Evolutionary conservation across 1,140 invertebrate genomes (phyloP).

Genomic region (Camponotus pennsylvanicus): DNA sequence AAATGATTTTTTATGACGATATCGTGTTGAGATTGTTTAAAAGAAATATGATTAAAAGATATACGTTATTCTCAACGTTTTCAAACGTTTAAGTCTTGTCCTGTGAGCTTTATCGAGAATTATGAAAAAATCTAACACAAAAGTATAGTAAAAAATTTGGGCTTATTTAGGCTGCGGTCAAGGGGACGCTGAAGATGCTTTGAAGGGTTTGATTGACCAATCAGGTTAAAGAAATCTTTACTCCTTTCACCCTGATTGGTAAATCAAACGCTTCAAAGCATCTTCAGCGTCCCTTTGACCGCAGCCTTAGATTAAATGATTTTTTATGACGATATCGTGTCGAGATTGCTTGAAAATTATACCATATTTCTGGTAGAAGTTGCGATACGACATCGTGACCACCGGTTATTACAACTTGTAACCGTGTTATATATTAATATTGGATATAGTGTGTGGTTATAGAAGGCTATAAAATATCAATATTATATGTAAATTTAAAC

Average conservation of each 20-base stretch:
- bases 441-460: background rate
- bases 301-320: background rate
- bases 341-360: background rate
- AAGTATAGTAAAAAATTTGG: background rate
- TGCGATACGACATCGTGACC: background rate
- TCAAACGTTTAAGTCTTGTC: background rate
- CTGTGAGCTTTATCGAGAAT: too few species aligned
- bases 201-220: too few species aligned
- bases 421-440: background rate
- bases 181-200: too few species aligned
- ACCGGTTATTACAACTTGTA: background rate
- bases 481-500: background rate
- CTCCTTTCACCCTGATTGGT: too few species aligned
- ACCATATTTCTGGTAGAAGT: background rate
- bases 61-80: conserved; percentile 29
- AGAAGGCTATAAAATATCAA: background rate
- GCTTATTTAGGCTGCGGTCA: background rate
- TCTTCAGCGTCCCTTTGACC: too few species aligned
- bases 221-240: too few species aligned
- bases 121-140: background rate
- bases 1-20: background rate
- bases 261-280: too few species aligned
- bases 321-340: background rate
- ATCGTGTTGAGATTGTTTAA: background rate
- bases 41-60: conserved; percentile 19